These are phyloP conservation scores for Leptothorax acervorum DNA, from an alignment of 2,888 invertebrate genomes.

Conservation along the genomic window DNA sequence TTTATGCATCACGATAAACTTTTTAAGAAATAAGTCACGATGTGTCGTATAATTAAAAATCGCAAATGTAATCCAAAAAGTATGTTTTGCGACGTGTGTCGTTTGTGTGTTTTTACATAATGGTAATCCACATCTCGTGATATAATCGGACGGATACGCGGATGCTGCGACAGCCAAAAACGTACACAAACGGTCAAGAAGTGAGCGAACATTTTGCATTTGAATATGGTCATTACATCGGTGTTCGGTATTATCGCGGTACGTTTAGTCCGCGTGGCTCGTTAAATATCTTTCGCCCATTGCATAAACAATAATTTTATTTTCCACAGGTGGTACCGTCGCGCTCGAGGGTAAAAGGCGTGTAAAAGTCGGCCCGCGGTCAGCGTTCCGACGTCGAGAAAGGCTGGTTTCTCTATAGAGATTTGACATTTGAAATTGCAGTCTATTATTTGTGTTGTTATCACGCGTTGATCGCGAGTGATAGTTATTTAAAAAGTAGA, in stretches of 20 bases:
- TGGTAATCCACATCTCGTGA: constrained; percentile 64
- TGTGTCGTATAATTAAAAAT: constrained; percentile 25
- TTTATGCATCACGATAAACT: not conserved
- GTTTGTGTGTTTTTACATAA: constrained; percentile 35
- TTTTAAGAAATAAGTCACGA: constrained; percentile 8
- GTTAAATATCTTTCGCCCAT: constrained; percentile 74
- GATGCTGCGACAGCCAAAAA: constrained; percentile 5
- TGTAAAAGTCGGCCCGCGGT: constrained; percentile 3
- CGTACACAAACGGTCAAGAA: not conserved
- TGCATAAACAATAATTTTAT: constrained; percentile 80
- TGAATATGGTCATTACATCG: constrained; percentile 81
- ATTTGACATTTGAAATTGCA: constrained; percentile 24
- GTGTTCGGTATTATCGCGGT: constrained; percentile 69
- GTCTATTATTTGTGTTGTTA: constrained; percentile 36
- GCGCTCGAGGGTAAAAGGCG: constrained; percentile 1
- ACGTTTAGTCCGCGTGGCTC: constrained; percentile 63
- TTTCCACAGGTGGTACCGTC: constrained; percentile 59
- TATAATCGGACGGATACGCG: not conserved
- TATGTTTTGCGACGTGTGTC: constrained; percentile 19
- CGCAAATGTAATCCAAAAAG: not conserved
- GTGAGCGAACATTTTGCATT: constrained; percentile 58
- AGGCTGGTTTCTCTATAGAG: not conserved
- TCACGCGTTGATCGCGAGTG: constrained; percentile 25
- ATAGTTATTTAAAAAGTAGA: constrained; percentile 37
- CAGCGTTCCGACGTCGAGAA: not conserved